A percentile compares a stretch with the other conserved stretches of the same genome.
These are phyloP conservation scores for Myanophis thanlyinensis DNA, from an alignment of 2,113 vertebrate genomes.

Conservation along the genomic window DNA sequence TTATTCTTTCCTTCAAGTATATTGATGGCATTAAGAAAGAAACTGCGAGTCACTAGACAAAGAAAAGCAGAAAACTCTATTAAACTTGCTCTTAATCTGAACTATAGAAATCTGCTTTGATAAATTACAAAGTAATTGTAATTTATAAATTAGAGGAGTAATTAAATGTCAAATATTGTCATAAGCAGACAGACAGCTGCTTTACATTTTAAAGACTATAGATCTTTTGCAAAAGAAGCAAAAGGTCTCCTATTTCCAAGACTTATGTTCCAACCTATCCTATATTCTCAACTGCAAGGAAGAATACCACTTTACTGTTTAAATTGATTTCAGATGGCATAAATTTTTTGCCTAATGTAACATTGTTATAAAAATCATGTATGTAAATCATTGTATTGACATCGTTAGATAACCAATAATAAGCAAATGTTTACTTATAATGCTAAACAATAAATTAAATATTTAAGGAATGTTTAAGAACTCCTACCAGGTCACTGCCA, in stretches of 20 bases:
- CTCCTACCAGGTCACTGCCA: slow-evolving; percentile 75
- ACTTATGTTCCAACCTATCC: not conserved
- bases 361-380: too few relatives aligned
- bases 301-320: not conserved
- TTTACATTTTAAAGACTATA: not conserved
- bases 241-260: not conserved
- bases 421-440: not conserved
- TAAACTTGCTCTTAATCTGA: not conserved
- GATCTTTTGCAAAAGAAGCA: not conserved
- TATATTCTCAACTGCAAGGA: not conserved
- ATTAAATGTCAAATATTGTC: not conserved
- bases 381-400: not conserved
- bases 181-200: not conserved
- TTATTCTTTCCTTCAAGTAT: not conserved
- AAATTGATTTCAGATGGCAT: not conserved
- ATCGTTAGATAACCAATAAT: slow-evolving; percentile 2
- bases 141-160: too few relatives aligned
- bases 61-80: not conserved
- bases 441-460: slow-evolving; percentile 10
- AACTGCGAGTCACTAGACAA: not conserved
- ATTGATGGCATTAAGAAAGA: not conserved
- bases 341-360: not conserved
- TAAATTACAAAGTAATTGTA: not conserved
- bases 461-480: slow-evolving; percentile 4
- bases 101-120: not conserved